Evolutionary conservation across 2,797 vertebrate species (phyloP), one percentile per base, ranked within the genome.

Genomic region (Catostomus latipinnis): DNA sequence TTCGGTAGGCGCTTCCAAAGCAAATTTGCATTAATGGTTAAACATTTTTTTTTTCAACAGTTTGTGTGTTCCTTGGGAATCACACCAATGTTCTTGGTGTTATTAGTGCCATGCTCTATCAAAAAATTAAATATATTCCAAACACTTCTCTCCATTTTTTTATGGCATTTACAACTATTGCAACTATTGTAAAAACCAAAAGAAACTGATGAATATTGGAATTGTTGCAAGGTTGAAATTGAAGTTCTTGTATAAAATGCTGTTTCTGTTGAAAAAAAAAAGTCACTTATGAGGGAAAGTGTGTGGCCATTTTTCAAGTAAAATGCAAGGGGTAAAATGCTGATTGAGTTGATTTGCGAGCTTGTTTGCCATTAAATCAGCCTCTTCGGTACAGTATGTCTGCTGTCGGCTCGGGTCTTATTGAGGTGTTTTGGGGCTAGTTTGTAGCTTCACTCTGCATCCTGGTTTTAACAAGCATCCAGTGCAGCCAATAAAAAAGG

Each of bases 401-500:
- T 88, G 85, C 83, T 71, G 57, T 52, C 60, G 14, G 43, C 67
- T 61, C 10, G 48, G 72, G 76, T 74, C 62, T 90, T 88, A 90
- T 91, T 91, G 89, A 48, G 73, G 65, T 57, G 14, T 73, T 87
- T 88, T 90, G 87, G 34, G 84, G 57, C 49, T 56, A 5, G 69
- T 53, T 56, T 13, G 43, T 54, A n/a, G 14, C 81, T 81, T 84
- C 85, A 85, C 80, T 88, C 84, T 85, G 86, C 89, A 87, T 84
- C 88, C 71, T 74, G 14, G 6, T 88, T 87, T 91, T 93, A 93
- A 92, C 90, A 90, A 92, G 92, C 83, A 68, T 83, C 88, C 86
- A 91, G 90, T 91, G 90, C 87, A 88, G 88, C 90, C 90, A 93
- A 93, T 93, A 93, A 93, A 94, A 94, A 94, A 92, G 89, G 92